Conservation (phyloP, 2,797 vertebrate species). For the Bradypus variegatus region DNA sequence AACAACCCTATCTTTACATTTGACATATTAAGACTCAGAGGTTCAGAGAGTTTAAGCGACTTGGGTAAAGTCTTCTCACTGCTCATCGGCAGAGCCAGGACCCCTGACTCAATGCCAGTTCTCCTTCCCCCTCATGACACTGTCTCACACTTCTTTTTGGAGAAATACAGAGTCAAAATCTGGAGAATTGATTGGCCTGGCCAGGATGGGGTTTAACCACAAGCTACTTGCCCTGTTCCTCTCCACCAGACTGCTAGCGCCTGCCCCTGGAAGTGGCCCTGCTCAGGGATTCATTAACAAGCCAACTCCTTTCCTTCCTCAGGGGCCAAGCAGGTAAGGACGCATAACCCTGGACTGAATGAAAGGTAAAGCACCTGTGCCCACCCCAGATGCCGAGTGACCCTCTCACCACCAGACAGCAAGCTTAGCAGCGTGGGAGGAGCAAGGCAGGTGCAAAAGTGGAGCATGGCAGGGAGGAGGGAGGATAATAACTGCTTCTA, state of each 20-base stretch:
- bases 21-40: not conserved
- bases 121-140: not conserved
- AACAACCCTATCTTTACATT: not conserved
- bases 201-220: not conserved
- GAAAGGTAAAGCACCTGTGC: not conserved
- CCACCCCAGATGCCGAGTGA: not conserved
- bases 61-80: not conserved
- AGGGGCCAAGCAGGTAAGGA: not conserved
- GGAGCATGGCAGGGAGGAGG: not conserved
- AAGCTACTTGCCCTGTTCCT: not conserved
- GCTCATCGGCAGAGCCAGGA: not conserved
- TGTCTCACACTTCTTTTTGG: not conserved
- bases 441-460: slow-evolving; percentile 23
- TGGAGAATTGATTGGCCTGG: not conserved
- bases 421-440: not conserved
- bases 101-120: not conserved
- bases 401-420: not conserved
- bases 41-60: not conserved
- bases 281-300: not conserved
- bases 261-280: not conserved
- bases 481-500: slow-evolving; percentile 41
- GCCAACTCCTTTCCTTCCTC: not conserved
- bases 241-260: not conserved
- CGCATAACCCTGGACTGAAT: not conserved
- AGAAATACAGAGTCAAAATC: not conserved